A percentile compares a stretch with the other conserved stretches of the same genome.
These are phyloP conservation scores for Cyprinodon brontotheroides DNA, from an alignment of 2,113 vertebrate genomes.

Conservation along the genomic window DNA sequence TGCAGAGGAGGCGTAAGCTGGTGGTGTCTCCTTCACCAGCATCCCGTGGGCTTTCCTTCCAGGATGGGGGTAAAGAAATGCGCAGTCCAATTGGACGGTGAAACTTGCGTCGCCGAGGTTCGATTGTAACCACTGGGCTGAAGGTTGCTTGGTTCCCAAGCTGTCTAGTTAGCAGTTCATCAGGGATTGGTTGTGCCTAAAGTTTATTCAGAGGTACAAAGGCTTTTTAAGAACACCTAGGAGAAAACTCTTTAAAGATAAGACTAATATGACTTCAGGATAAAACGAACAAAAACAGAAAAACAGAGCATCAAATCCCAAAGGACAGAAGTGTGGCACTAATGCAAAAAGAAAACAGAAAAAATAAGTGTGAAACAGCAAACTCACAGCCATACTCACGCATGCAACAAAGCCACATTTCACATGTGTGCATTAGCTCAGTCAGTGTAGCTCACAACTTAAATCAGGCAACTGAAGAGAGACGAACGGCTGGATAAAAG, in stretches of 20 bases:
- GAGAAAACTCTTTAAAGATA: slow-evolving; percentile 6
- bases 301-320: neutral
- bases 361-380: slow-evolving; percentile 28
- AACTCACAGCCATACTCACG: slow-evolving; percentile 66
- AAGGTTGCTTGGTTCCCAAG: slow-evolving; percentile 98
- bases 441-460: slow-evolving; percentile 71
- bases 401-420: slow-evolving; percentile 71
- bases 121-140: slow-evolving; percentile 96
- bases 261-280: slow-evolving; percentile 8
- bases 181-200: slow-evolving; percentile 94
- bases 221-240: neutral
- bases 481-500: slow-evolving; percentile 71
- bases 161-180: slow-evolving; percentile 92
- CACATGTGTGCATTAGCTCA: slow-evolving; percentile 66
- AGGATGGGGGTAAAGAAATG: slow-evolving; percentile 93
- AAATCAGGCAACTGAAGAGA: slow-evolving; percentile 73
- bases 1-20: slow-evolving; percentile 96
- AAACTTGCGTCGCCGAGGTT: slow-evolving; percentile 94
- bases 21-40: slow-evolving; percentile 94
- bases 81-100: slow-evolving; percentile 95
- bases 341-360: slow-evolving; percentile 9
- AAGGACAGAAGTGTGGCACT: neutral
- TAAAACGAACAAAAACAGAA: slow-evolving; percentile 4
- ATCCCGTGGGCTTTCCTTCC: slow-evolving; percentile 91
- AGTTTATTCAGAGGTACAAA: slow-evolving; percentile 3